Base-by-base conservation (phyloP, 2,888 invertebrate genomes). In the Tachina fera region DNA sequence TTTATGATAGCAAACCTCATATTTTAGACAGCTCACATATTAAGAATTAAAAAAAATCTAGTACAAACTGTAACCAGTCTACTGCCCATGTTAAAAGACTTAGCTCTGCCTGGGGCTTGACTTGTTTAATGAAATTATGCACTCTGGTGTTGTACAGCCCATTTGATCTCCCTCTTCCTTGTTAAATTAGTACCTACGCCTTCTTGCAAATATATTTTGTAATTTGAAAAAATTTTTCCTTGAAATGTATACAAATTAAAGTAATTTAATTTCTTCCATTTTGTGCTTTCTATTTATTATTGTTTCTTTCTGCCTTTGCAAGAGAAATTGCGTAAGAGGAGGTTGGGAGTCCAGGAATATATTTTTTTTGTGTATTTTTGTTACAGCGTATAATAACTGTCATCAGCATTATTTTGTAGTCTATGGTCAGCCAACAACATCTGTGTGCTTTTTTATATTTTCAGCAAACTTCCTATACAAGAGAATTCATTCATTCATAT, bases 391-490 rank as follows among this genome's bases (percentile, higher is more conserved):
- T 22, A 60, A 83, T 83, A 67, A 61, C 53, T 70, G 63, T 74
- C 83, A 70, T 68, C 77, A 31, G 31, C 31, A 78, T 47, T 31
- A 79, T 84, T 47, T 79, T 70, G 11, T 56, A 51, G 72, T 56
- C 67, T 53, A 72, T 78, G 78, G 78, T 79, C 83, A 79, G 56
- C 56, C 47, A 68, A 53, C 79, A 75, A 43, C 61, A n/a, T 63
- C 39, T 49, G 41, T 14, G 11, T 41, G 51, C 39, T 51, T 5
- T 41, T 39, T 49, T 63, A 13, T 8, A 8, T 70, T 19, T 80
- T 65, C 31, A 53, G 14, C 22, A 63, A 31, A 65, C 58, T 65
- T 43, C 4, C 56, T 76, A 0, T 11, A 14, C 14, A 39, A 14
- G 11, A 51, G 5, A 31, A 6, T 51, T 22, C 10, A 31, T 68